These are phyloP conservation scores for Xylota segnis DNA, from an alignment of 2,888 invertebrate species.

Conservation along the genomic window DNA sequence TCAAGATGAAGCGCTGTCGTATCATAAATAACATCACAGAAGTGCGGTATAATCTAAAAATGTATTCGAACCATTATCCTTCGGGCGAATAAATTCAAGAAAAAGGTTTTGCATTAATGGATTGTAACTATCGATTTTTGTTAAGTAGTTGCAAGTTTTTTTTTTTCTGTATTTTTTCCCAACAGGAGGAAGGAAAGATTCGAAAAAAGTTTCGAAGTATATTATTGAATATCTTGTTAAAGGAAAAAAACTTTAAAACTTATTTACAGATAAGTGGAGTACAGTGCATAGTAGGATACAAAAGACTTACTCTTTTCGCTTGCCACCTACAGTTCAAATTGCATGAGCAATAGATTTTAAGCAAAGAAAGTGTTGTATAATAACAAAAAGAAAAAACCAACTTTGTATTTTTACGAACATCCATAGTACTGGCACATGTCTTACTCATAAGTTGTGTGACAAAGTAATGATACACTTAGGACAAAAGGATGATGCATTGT, in stretches of 20 bases:
- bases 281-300: neutral
- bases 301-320: neutral
- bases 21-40: conserved; percentile 2
- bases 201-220: neutral
- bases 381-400: too few species aligned
- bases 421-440: too few species aligned
- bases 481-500: too few species aligned
- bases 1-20: conserved; percentile 17
- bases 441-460: too few species aligned
- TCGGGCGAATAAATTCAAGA: neutral
- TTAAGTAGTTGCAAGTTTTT: conserved; percentile 3
- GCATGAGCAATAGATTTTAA: too few species aligned
- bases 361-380: too few species aligned
- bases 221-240: neutral
- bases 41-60: conserved; percentile 3
- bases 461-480: too few species aligned
- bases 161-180: neutral
- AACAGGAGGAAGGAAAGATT: neutral
- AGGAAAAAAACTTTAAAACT: neutral
- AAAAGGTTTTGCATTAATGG: conserved; percentile 6
- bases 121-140: conserved; percentile 8
- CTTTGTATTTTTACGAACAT: too few species aligned
- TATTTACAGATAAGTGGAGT: neutral
- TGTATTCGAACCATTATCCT: neutral
- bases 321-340: too few species aligned